Evolutionary conservation across 2,113 vertebrate genomes (phyloP).

Genomic region (Chloebia gouldiae): DNA sequence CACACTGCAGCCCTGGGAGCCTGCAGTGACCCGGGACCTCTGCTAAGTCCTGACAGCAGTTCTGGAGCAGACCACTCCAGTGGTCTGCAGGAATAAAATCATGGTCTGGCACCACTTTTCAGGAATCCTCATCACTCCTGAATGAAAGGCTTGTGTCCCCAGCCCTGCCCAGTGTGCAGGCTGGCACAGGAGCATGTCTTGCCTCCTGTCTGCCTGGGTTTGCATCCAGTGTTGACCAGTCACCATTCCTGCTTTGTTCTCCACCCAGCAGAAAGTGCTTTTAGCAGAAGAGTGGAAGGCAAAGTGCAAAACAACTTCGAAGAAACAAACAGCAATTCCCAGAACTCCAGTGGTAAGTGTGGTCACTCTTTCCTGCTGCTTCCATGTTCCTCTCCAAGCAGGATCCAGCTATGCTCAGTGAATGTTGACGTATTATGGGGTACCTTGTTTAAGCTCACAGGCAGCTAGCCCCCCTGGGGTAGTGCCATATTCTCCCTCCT

Average conservation of each 20-base stretch:
- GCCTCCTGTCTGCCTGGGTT: background rate
- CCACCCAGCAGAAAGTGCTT: constrained; percentile 84
- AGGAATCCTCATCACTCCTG: background rate
- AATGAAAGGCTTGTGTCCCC: background rate
- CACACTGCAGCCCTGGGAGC: background rate
- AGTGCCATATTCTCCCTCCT: background rate
- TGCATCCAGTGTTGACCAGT: background rate
- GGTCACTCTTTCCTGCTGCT: background rate
- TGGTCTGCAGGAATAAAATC: background rate
- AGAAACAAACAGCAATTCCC: constrained; percentile 92
- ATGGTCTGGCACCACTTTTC: background rate
- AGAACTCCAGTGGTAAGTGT: constrained; percentile 95
- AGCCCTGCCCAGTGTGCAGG: background rate
- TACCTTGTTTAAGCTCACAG: background rate
- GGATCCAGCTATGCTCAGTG: background rate
- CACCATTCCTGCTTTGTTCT: constrained; percentile 43
- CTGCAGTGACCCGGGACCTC: background rate
- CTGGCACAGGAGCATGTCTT: background rate
- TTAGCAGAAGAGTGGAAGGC: constrained; percentile 88
- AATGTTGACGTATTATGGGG: background rate
- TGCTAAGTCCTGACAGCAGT: background rate
- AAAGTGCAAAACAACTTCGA: constrained; percentile 90
- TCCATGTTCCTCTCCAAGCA: background rate
- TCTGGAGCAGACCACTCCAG: background rate
- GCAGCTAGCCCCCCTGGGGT: background rate